Percentiles rank a stretch among this genome's conserved stretches.
Conservation (phyloP, 2,797 vertebrate species). For the Halcyon leucocephala region DNA sequence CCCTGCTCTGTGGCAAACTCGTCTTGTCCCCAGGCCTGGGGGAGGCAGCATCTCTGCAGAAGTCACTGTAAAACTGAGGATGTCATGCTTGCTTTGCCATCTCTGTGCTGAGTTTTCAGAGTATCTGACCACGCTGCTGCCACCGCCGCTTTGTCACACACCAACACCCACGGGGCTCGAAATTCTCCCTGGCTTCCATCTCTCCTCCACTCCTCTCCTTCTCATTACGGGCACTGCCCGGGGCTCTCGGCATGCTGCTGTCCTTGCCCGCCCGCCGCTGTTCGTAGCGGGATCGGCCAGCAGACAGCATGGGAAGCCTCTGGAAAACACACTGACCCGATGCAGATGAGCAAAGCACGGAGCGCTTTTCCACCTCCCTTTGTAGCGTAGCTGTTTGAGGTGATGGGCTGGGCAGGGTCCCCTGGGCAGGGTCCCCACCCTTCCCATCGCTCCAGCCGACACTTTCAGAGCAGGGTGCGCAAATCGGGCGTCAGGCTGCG, state of each 20-base stretch:
- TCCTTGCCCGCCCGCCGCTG: neutral
- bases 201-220: slow-evolving; percentile 31
- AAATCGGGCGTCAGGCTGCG: neutral
- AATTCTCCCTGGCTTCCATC: slow-evolving; percentile 78
- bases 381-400: fast-evolving
- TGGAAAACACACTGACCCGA: neutral
- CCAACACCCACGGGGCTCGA: slow-evolving; percentile 76
- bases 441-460: neutral
- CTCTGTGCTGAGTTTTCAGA: slow-evolving; percentile 68
- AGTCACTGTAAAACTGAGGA: slow-evolving; percentile 71
- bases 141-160: slow-evolving; percentile 69
- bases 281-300: neutral
- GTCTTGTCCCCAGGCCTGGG: neutral
- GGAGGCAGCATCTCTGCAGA: neutral
- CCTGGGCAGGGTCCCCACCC: neutral
- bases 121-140: slow-evolving; percentile 64
- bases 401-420: neutral
- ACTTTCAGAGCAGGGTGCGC: neutral
- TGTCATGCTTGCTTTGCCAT: slow-evolving; percentile 83
- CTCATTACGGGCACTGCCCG: neutral
- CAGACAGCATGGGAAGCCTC: slow-evolving; percentile 23
- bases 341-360: slow-evolving; percentile 65
- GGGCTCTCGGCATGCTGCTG: slow-evolving; percentile 7
- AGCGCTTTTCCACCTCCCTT: slow-evolving; percentile 30
- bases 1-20: neutral